These are phyloP conservation scores for Ectropis crepuscularia DNA, from an alignment of 2,888 invertebrate species.

Conservation along the genomic window DNA sequence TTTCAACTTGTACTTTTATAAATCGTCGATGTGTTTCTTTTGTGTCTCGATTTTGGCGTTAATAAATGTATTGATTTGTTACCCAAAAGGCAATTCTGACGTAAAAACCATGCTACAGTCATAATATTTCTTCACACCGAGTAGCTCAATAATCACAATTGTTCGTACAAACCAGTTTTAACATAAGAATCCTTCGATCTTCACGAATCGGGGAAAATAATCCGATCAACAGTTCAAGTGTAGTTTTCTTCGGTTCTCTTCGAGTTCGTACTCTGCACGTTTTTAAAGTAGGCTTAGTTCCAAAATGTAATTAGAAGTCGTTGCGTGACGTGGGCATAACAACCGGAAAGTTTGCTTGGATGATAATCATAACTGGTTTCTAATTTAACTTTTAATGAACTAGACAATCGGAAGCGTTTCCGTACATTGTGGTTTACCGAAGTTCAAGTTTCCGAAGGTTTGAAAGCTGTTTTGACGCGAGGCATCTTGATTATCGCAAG, in stretches of 20 bases:
- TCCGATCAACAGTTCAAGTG: constrained; percentile 25
- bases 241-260: constrained; percentile 27
- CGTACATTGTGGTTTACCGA: constrained; percentile 45
- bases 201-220: constrained; percentile 27
- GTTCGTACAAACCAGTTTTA: constrained; percentile 2
- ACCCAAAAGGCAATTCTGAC: background rate
- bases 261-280: constrained; percentile 34
- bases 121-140: constrained; percentile 11
- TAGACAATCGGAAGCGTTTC: constrained; percentile 44
- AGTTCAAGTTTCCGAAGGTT: constrained; percentile 43
- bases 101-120: constrained; percentile 6
- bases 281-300: constrained; percentile 38
- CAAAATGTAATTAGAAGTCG: constrained; percentile 41
- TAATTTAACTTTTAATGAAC: constrained; percentile 47
- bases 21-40: constrained; percentile 8
- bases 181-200: constrained; percentile 21
- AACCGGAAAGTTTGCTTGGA: constrained; percentile 39
- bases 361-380: constrained; percentile 45
- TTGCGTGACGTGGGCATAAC: constrained; percentile 36
- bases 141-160: constrained; percentile 10
- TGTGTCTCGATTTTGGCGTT: constrained; percentile 2
- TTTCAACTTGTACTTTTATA: constrained; percentile 6
- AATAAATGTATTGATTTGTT: constrained; percentile 3
- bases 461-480: constrained; percentile 41
- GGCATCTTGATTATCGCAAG: constrained; percentile 49